phyloP scores from a whole-genome alignment of 2,797 vertebrate species.

The Mormyrus proboscirostris region DNA sequence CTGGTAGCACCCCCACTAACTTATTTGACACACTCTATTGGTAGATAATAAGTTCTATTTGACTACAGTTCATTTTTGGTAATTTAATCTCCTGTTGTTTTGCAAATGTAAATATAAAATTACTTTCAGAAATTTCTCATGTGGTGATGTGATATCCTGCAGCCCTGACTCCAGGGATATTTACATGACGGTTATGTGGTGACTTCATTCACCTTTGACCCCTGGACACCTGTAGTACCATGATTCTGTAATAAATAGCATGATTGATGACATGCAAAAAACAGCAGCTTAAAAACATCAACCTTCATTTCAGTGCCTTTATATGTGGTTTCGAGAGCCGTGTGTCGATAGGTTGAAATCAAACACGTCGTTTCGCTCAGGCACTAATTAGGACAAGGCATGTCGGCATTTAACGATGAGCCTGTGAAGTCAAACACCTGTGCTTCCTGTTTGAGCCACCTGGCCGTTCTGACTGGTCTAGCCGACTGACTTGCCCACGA shows the following conservation, averaged over 20 bases:
- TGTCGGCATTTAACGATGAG: neutral
- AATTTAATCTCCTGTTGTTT: neutral
- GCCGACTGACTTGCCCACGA: neutral
- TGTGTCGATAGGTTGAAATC: neutral
- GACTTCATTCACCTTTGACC: neutral
- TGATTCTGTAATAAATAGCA: neutral
- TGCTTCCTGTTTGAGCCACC: neutral
- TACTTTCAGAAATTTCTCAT: neutral
- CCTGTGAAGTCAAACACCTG: neutral
- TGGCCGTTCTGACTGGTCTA: neutral
- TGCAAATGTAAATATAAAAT: neutral
- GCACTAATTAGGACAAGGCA: neutral
- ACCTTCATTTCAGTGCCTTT: neutral
- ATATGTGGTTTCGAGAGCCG: neutral
- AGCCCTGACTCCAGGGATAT: neutral
- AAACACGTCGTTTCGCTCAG: neutral
- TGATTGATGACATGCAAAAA: neutral
- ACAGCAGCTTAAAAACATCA: neutral
- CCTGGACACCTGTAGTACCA: neutral
- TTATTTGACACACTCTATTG: neutral
- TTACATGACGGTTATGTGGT: neutral
- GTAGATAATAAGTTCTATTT: neutral
- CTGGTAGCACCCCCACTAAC: neutral
- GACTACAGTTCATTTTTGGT: neutral
- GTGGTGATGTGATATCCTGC: neutral